These are phyloP conservation scores for Ips nitidus DNA, from an alignment of 1,140 invertebrate genomes.

Conservation along the genomic window DNA sequence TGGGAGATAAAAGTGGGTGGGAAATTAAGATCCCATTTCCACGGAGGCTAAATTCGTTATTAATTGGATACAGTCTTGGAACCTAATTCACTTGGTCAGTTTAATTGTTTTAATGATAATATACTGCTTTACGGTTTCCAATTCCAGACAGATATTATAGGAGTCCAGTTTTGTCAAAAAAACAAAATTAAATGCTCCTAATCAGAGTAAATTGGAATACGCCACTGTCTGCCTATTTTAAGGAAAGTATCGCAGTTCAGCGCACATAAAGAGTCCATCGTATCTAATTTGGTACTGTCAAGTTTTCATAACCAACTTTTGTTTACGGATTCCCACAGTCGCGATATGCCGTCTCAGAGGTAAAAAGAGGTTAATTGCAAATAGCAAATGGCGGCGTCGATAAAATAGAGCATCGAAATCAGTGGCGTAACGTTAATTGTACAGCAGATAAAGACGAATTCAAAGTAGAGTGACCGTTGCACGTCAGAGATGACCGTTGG, in stretches of 20 bases:
- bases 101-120: conserved; percentile 26
- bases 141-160: background rate
- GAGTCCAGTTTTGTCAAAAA: background rate
- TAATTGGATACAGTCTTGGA: conserved; percentile 19
- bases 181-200: too few species aligned
- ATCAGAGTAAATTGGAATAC: background rate
- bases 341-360: conserved; percentile 13
- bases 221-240: background rate
- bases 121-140: conserved; percentile 27
- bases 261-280: conserved; percentile 1
- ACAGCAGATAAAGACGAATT: too few species aligned
- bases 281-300: conserved; percentile 21
- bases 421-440: background rate
- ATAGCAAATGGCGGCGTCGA: conserved; percentile 14
- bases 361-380: conserved; percentile 24
- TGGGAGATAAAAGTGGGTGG: conserved; percentile 22
- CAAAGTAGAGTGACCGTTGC: too few species aligned
- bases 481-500: too few species aligned
- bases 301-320: conserved; percentile 21
- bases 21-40: conserved; percentile 29
- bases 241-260: conserved; percentile 7
- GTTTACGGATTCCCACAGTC: conserved; percentile 23
- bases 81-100: conserved; percentile 17
- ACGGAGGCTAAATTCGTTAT: conserved; percentile 26
- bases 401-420: conserved; percentile 14